Conservation (phyloP, 2,797 vertebrate genomes). For the Acipenser transmontanus region DNA sequence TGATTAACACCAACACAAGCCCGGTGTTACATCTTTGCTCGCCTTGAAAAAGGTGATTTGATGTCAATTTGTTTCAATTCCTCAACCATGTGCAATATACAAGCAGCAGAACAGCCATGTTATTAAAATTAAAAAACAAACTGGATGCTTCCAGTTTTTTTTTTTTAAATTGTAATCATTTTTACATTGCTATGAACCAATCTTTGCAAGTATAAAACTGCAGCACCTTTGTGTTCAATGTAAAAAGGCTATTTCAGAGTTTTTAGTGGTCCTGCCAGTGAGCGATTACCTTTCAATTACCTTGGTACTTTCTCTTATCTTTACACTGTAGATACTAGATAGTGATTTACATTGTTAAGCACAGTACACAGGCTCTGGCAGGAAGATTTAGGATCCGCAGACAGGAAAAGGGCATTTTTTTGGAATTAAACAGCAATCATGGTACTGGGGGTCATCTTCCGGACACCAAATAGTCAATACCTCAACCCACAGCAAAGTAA, state of each 20-base stretch:
- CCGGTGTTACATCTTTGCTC: background rate
- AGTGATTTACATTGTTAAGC: slow-evolving; percentile 28
- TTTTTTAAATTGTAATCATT: background rate
- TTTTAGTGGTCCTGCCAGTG: slow-evolving; percentile 36
- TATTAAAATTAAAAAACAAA: background rate
- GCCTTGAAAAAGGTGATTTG: too few relatives aligned
- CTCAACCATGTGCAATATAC: too few relatives aligned
- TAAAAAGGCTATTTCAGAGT: background rate
- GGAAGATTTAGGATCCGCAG: slow-evolving; percentile 29
- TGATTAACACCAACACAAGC: background rate
- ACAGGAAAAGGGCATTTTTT: slow-evolving; percentile 5
- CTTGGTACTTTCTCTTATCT: slow-evolving; percentile 29
- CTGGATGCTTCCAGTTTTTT: background rate
- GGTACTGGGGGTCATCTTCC: background rate
- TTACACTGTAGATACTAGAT: slow-evolving; percentile 14
- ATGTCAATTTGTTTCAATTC: too few relatives aligned
- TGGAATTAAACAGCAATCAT: slow-evolving; percentile 8
- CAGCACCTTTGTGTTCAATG: too few relatives aligned
- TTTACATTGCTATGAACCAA: too few relatives aligned
- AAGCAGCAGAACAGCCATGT: background rate
- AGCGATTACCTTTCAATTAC: slow-evolving; percentile 42
- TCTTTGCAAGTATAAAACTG: too few relatives aligned
- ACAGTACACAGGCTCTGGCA: slow-evolving; percentile 9
- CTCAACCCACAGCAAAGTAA: slow-evolving; percentile 1
- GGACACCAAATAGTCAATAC: background rate